These are phyloP conservation scores for Drosophila rellima DNA, from an alignment of 2,888 invertebrate genomes.

Conservation along the genomic window DNA sequence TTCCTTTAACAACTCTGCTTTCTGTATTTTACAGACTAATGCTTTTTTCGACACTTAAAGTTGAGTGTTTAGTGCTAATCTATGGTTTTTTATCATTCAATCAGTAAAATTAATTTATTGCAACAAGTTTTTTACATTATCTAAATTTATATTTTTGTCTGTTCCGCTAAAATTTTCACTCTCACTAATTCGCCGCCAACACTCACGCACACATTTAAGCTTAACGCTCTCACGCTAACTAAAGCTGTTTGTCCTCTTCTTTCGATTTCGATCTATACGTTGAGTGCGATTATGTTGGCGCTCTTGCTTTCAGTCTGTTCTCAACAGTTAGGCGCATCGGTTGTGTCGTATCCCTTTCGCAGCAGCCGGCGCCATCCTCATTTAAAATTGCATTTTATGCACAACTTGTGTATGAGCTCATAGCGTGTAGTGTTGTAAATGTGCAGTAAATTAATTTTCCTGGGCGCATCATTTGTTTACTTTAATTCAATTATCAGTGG, in stretches of 20 bases:
- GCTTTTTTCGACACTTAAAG: not conserved
- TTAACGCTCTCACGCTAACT: not conserved
- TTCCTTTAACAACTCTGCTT: too few species aligned
- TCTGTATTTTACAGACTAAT: too few species aligned
- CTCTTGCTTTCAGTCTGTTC: conserved; percentile 52
- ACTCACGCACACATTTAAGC: not conserved
- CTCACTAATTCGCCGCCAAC: conserved; percentile 15
- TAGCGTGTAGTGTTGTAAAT: conserved; percentile 22
- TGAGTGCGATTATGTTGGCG: conserved; percentile 59
- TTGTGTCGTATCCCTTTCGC: conserved; percentile 41
- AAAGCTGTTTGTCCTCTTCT: conserved; percentile 29
- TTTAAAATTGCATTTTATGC: conserved; percentile 56
- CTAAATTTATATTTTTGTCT: conserved; percentile 2
- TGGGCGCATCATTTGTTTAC: conserved; percentile 54
- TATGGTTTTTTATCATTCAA: not conserved
- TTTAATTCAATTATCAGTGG: conserved; percentile 55
- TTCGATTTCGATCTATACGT: conserved; percentile 44
- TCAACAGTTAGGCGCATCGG: conserved; percentile 61
- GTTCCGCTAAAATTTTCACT: conserved; percentile 14
- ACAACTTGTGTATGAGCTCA: conserved; percentile 21
- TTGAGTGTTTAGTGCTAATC: not conserved
- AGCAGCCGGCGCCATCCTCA: conserved; percentile 17
- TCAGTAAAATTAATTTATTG: not conserved
- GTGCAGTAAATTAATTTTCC: conserved; percentile 37
- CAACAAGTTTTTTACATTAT: not conserved